A percentile compares a stretch with the other conserved stretches of the same genome.
phyloP scores from a whole-genome alignment of 2,113 vertebrate genomes.

The Trichomycterus rosablanca region DNA sequence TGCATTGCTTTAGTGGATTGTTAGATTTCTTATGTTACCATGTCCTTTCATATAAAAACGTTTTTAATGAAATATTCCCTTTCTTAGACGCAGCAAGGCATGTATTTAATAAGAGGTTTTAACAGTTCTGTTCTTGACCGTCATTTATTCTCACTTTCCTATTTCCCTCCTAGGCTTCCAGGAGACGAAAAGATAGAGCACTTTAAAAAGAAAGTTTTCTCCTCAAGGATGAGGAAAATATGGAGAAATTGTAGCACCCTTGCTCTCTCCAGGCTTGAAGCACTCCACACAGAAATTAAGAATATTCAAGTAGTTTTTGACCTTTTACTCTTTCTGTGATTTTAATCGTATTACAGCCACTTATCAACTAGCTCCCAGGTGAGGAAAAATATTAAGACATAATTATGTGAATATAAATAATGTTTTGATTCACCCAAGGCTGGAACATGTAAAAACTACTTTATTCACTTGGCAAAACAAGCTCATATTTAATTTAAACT shows the following conservation, averaged over 20 bases:
- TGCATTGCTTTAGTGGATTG: neutral
- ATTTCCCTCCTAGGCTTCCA: neutral
- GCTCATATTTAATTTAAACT: slow-evolving; percentile 48
- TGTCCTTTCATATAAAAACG: slow-evolving; percentile 1
- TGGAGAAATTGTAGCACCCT: slow-evolving; percentile 6
- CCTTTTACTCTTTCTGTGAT: neutral
- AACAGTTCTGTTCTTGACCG: slow-evolving; percentile 20
- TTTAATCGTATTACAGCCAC: slow-evolving; percentile 6
- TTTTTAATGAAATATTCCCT: slow-evolving; percentile 27
- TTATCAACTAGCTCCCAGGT: neutral
- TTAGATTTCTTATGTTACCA: slow-evolving; percentile 21
- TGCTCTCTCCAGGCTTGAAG: neutral
- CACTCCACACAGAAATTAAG: neutral
- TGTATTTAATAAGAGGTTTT: slow-evolving; percentile 20
- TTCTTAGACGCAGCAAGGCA: slow-evolving; percentile 13
- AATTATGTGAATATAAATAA: slow-evolving; percentile 16
- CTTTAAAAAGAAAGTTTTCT: too few relatives aligned
- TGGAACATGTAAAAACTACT: slow-evolving; percentile 9
- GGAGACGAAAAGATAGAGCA: neutral
- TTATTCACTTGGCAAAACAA: slow-evolving; percentile 37
- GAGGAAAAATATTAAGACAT: neutral
- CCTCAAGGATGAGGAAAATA: slow-evolving; percentile 11
- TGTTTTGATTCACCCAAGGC: slow-evolving; percentile 12
- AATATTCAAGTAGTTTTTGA: neutral
- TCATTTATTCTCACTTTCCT: slow-evolving; percentile 16